Evolutionary conservation across 2,797 vertebrate genomes (phyloP).

Genomic region (Microhierax caerulescens): DNA sequence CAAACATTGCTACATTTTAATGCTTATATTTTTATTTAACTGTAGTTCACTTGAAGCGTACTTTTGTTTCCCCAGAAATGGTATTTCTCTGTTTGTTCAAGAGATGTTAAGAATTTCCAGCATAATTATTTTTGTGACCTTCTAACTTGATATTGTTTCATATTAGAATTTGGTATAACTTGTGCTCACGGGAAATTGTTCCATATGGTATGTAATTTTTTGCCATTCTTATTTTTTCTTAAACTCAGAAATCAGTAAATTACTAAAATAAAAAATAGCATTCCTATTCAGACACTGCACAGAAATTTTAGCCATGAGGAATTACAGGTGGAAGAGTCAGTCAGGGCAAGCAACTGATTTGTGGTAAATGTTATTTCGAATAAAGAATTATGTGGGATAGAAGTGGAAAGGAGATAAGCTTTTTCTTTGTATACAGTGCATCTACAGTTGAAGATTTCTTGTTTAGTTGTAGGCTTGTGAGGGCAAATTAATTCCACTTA

Average conservation of each 20-base stretch:
- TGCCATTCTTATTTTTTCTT: not conserved
- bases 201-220: not conserved
- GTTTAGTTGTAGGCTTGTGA: not conserved
- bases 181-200: not conserved
- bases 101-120: not conserved
- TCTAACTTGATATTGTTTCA: not conserved
- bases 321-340: not conserved
- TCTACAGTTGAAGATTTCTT: not conserved
- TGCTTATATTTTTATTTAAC: not conserved
- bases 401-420: not conserved
- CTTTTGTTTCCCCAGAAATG: rapidly evolving
- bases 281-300: not conserved
- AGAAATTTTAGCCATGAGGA: not conserved
- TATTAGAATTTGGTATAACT: not conserved
- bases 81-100: not conserved
- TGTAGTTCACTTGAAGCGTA: not conserved
- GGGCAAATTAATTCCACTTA: conserved; percentile 5
- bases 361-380: not conserved
- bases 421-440: not conserved
- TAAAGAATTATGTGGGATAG: not conserved
- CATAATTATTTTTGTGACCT: not conserved
- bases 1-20: not conserved
- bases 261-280: not conserved
- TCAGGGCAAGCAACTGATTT: not conserved
- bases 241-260: not conserved